A percentile compares a stretch with the other conserved stretches of the same genome.
Conservation (phyloP, 2,888 invertebrate species). For the Steinernema hermaphroditum region DNA sequence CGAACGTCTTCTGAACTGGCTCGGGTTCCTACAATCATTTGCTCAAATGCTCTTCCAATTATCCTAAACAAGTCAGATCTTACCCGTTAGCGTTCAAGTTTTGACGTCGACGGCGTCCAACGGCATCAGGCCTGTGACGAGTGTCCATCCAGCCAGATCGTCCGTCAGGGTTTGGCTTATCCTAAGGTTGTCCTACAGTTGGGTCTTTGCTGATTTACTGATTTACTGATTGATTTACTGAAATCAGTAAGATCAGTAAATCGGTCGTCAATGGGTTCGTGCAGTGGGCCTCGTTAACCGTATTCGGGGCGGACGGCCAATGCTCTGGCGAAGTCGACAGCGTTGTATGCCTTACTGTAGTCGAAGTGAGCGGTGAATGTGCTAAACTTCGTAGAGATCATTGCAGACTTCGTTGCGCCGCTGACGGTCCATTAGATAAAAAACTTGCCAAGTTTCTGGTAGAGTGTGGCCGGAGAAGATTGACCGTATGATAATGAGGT, state of each 20-base stretch:
- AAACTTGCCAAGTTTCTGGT: slow-evolving; percentile 55
- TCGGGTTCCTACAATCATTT: background rate
- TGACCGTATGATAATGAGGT: no score
- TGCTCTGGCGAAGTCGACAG: slow-evolving; percentile 57
- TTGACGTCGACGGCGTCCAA: background rate
- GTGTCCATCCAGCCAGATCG: background rate
- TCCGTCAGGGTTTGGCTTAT: background rate
- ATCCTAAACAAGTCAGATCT: background rate
- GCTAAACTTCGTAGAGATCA: slow-evolving; percentile 38
- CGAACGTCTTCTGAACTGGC: background rate
- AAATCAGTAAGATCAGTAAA: background rate
- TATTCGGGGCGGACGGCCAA: slow-evolving; percentile 45
- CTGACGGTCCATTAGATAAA: slow-evolving; percentile 49
- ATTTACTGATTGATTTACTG: no score
- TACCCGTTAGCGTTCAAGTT: slow-evolving; percentile 4
- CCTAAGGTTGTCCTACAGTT: no score
- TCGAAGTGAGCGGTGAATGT: slow-evolving; percentile 59
- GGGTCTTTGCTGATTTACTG: no score
- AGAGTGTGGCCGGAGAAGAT: slow-evolving; percentile 56
- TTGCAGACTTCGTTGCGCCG: slow-evolving; percentile 51
- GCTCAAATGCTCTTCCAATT: background rate
- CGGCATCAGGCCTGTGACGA: slow-evolving; percentile 10
- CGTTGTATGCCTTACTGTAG: slow-evolving; percentile 49
- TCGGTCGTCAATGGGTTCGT: slow-evolving; percentile 5
- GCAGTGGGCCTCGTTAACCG: background rate